Conservation (phyloP, 1,140 invertebrate species). For the Ladona fulva region DNA sequence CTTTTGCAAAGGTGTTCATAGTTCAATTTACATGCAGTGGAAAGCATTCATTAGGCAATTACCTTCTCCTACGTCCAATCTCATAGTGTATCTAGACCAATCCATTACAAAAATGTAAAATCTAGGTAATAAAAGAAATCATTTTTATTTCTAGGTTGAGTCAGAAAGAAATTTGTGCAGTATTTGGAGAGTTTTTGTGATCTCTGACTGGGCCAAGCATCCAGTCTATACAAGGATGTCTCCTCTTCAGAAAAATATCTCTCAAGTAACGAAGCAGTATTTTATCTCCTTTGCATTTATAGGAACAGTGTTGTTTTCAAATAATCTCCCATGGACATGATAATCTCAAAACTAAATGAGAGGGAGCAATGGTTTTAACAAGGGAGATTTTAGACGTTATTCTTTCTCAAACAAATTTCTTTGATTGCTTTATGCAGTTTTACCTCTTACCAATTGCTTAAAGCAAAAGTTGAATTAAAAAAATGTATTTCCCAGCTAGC, state of each 20-base stretch:
- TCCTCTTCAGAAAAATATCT: neutral
- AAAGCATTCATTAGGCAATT: neutral
- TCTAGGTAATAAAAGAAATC: neutral
- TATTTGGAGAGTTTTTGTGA: neutral
- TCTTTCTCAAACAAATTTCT: too few species aligned
- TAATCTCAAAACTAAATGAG: too few species aligned
- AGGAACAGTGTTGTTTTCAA: neutral
- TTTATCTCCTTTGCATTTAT: neutral
- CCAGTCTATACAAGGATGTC: neutral
- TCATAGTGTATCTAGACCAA: neutral
- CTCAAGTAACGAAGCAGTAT: neutral
- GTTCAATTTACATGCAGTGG: neutral
- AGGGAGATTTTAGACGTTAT: too few species aligned
- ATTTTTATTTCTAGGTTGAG: neutral
- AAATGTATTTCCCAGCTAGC: too few species aligned
- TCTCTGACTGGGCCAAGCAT: neutral
- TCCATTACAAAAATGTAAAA: neutral
- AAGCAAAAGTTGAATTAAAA: too few species aligned
- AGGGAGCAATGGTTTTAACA: too few species aligned
- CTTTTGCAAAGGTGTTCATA: too few species aligned
- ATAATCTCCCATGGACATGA: neutral
- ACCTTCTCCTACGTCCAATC: neutral
- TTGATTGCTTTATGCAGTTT: too few species aligned
- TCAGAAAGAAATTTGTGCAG: neutral
- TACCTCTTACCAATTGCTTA: too few species aligned